Evolutionary conservation across 2,113 vertebrate genomes (phyloP), one percentile per base, ranked within the genome.

Genomic region (Pseudois nayaur): DNA sequence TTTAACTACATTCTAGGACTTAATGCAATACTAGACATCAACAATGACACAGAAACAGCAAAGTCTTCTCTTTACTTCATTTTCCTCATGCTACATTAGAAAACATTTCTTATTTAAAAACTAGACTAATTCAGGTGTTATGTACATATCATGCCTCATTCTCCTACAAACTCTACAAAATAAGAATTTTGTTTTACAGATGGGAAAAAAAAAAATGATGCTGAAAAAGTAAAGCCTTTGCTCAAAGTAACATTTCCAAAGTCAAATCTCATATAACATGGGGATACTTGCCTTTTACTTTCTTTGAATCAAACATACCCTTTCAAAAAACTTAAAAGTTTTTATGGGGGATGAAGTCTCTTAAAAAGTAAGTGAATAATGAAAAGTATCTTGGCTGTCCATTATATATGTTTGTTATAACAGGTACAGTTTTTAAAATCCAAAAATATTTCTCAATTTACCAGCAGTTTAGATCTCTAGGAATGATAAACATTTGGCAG

Each of bases 381-480:
- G 25, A 87, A 90, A 89, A 76, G 59, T 54, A 94, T 59, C 95
- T 93, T 59, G 93, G 67, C 29, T 93, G n/a, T 64, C 79, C 79
- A 96, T 95, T 95, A 82, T 95, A 85, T 88, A 50, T 93, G 43
- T 85, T 52, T 82, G 59, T 88, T 86, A 33, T 78, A 97, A 88
- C 43, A 93, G 87, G 93, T 60, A 95, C 14, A 31, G 9, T 89
- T 92, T 89, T 81, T 43, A 89, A 97, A 89, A 85, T 83, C 81
- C 62, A 89, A 60, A 96, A 86, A 78, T 78, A 94, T 36, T 95
- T 94, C 79, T 96, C 64, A 90, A 64, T 84, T 96, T 92, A 67
- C 87, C 48, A 96, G 93, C 29, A 12, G 27, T 95, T 97, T 89
- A 95, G 50, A 78, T 64, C 36, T 91, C 90, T 45, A 83, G 54